phyloP scores from a whole-genome alignment of 2,888 invertebrate genomes.

The Parasteatoda lunata region DNA sequence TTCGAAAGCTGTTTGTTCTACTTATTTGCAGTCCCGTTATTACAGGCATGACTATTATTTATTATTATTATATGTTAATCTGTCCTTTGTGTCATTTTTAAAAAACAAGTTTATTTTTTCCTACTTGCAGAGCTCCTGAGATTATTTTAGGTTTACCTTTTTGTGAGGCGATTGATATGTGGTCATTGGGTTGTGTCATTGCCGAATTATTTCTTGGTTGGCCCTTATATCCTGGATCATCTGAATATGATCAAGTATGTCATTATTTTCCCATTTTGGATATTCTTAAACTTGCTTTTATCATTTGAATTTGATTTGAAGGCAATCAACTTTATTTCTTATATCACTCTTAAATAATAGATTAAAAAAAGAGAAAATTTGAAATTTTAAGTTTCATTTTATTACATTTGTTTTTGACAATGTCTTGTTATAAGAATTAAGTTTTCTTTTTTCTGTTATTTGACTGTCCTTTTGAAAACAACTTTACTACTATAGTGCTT shows the following conservation, averaged over 20 bases:
- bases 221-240: constrained; percentile 99
- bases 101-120: not conserved
- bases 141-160: constrained; percentile 98
- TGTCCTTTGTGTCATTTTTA: not conserved
- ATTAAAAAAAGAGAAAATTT: too few species aligned
- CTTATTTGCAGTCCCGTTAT: constrained; percentile 98
- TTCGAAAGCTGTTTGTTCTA: constrained; percentile 99
- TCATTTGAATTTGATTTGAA: too few species aligned
- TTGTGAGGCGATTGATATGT: constrained; percentile 99
- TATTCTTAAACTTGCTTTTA: too few species aligned
- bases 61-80: not conserved
- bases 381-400: too few species aligned
- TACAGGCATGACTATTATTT: constrained; percentile 48
- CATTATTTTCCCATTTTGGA: not conserved
- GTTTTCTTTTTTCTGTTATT: too few species aligned
- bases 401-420: too few species aligned
- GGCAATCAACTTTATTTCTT: too few species aligned
- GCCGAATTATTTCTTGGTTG: constrained; percentile 99
- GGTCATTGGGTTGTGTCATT: constrained; percentile 99
- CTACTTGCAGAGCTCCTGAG: constrained; percentile 83
- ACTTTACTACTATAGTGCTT: too few species aligned
- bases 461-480: too few species aligned
- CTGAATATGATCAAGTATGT: constrained; percentile 90
- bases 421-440: too few species aligned
- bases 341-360: too few species aligned